phyloP scores from a whole-genome alignment of 2,797 vertebrate species.

The Sphenopsis melanotis region DNA sequence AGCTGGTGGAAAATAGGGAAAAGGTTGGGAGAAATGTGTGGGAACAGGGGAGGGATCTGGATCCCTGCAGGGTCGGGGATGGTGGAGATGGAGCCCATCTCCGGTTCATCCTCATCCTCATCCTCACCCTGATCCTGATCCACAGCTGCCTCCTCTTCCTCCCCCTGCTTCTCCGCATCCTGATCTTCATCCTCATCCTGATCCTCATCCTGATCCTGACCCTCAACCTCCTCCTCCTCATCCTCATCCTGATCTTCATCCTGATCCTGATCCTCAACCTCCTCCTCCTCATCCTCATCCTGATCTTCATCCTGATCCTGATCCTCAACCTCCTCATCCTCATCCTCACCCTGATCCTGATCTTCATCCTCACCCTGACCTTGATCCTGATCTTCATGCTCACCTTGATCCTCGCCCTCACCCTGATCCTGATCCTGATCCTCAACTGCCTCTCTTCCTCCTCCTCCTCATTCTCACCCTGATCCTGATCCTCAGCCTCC shows the following conservation, averaged over 20 bases:
- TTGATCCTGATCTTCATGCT: neutral
- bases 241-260: neutral
- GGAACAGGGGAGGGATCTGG: neutral
- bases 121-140: neutral
- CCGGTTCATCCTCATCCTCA: neutral
- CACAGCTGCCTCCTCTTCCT: neutral
- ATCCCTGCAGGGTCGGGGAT: neutral
- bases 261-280: too few species aligned
- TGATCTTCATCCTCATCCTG: neutral
- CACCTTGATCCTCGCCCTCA: too few species aligned
- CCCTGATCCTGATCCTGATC: neutral
- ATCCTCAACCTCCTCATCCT: neutral
- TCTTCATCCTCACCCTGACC: neutral
- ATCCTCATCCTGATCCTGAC: rapidly evolving
- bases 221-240: too few species aligned
- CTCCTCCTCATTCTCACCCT: too few species aligned
- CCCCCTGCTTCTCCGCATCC: too few species aligned
- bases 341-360: too few species aligned
- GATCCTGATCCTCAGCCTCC: neutral
- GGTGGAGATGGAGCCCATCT: neutral
- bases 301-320: neutral
- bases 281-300: neutral
- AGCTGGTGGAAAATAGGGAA: neutral
- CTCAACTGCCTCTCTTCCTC: neutral
- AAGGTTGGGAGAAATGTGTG: neutral